Evolutionary conservation across 2,797 vertebrate genomes (phyloP).

Genomic region (Onychomys arenicola): DNA sequence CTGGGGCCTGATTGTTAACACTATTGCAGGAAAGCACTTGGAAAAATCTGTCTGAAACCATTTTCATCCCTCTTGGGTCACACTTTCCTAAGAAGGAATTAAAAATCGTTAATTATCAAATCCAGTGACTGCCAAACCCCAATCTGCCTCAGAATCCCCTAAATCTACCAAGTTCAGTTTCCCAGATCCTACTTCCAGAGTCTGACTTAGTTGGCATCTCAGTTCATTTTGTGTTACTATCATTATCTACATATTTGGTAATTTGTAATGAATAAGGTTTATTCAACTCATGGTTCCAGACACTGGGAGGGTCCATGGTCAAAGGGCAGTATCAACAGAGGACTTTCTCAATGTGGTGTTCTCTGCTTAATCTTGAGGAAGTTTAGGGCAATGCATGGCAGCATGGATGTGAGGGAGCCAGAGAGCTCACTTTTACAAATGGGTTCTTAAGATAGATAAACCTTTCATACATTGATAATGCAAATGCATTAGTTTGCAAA

Average conservation of each 20-base stretch:
- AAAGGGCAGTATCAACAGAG: neutral
- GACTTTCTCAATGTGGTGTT: neutral
- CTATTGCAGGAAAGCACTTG: neutral
- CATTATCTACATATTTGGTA: neutral
- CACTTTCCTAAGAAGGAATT: conserved; percentile 38
- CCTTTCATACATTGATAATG: neutral
- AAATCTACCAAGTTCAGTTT: neutral
- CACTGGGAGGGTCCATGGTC: neutral
- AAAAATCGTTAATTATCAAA: conserved; percentile 49
- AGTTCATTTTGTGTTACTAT: neutral
- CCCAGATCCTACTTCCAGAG: neutral
- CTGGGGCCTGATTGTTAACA: neutral
- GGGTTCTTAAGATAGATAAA: neutral
- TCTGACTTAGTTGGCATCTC: neutral
- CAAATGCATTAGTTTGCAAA: neutral
- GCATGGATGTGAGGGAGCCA: neutral
- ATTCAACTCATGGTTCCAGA: neutral
- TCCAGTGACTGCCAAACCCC: neutral
- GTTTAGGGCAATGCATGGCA: neutral
- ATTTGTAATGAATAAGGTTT: neutral
- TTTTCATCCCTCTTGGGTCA: conserved; percentile 20
- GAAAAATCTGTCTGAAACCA: neutral
- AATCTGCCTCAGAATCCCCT: neutral
- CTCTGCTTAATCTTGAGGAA: neutral
- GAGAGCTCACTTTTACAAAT: neutral